Evolutionary conservation across 2,113 vertebrate genomes (phyloP).

Genomic region (Ifrita kowaldi): DNA sequence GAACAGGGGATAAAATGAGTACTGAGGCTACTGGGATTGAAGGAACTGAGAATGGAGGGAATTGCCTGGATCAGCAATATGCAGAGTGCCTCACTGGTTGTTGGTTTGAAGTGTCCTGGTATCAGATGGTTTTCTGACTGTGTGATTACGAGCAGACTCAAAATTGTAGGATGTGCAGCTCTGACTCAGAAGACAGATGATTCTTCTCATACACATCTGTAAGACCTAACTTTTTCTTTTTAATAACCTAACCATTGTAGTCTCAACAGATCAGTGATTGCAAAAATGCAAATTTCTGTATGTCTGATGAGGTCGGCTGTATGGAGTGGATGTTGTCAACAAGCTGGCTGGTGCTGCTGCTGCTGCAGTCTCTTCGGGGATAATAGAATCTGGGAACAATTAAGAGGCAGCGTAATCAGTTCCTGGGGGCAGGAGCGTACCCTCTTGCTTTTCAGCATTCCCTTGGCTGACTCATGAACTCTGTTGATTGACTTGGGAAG

Average conservation of each 20-base stretch:
- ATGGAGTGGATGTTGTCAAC: conserved; percentile 35
- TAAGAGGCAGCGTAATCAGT: conserved; percentile 51
- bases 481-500: conserved; percentile 60
- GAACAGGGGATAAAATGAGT: not conserved
- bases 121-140: not conserved
- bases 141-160: not conserved
- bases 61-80: not conserved
- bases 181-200: not conserved
- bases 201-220: not conserved
- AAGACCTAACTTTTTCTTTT: not conserved
- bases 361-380: not conserved
- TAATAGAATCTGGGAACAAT: conserved; percentile 66
- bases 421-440: conserved; percentile 42
- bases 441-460: conserved; percentile 61
- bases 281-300: conserved; percentile 30
- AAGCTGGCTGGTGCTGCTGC: conserved; percentile 37
- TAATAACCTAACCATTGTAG: not conserved
- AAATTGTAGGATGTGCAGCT: not conserved
- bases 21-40: not conserved
- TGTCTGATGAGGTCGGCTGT: conserved; percentile 1
- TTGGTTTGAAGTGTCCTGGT: not conserved
- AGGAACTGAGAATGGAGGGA: not conserved
- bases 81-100: not conserved
- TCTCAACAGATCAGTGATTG: not conserved
- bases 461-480: conserved; percentile 63